Conservation (phyloP, 2,797 vertebrate genomes). For the Falco biarmicus region DNA sequence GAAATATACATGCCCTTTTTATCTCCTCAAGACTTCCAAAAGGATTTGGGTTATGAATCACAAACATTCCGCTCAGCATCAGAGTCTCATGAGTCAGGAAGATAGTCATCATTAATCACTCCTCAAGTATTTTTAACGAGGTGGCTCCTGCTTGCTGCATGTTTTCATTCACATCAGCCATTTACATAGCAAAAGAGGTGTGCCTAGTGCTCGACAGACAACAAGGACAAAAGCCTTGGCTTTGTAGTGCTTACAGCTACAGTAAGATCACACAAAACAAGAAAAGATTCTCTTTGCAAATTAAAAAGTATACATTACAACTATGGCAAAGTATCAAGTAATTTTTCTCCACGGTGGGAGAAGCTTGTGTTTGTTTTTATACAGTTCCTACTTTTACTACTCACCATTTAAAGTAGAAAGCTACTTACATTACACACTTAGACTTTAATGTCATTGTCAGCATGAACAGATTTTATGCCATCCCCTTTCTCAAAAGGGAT, state of each 20-base stretch:
- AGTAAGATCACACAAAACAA: neutral
- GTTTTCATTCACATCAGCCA: slow-evolving; percentile 44
- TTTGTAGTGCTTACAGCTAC: neutral
- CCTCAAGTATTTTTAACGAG: slow-evolving; percentile 36
- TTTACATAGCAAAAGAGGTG: neutral
- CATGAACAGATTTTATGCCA: neutral
- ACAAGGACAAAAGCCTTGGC: neutral
- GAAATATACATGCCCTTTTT: neutral
- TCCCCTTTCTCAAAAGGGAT: neutral
- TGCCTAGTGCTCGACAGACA: slow-evolving; percentile 1
- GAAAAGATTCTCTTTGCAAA: neutral
- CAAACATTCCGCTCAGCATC: slow-evolving; percentile 33
- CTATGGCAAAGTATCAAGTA: neutral
- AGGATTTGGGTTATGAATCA: slow-evolving; percentile 36
- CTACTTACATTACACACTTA: neutral
- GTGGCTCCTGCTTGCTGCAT: slow-evolving; percentile 41
- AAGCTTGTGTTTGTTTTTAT: neutral
- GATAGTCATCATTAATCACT: slow-evolving; percentile 53
- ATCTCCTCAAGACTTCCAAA: slow-evolving; percentile 22
- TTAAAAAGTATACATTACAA: neutral
- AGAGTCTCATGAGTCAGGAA: slow-evolving; percentile 44
- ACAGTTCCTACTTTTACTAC: neutral
- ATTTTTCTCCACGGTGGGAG: neutral
- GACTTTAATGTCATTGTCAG: neutral
- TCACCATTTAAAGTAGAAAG: neutral